phyloP scores from a whole-genome alignment of 2,113 vertebrate species.

The Rattus norvegicus region DNA sequence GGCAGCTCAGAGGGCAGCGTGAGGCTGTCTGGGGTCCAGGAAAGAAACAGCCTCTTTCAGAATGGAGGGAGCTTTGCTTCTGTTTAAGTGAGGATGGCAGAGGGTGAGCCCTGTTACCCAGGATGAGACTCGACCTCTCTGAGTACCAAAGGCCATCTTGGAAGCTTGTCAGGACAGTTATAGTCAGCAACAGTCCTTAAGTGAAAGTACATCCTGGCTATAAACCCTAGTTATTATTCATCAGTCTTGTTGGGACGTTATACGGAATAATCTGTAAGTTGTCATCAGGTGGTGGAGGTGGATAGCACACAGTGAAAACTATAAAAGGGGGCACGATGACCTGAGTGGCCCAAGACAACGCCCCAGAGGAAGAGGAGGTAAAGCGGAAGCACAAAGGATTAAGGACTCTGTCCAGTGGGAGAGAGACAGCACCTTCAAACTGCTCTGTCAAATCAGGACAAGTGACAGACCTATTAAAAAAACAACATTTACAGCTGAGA shows the following conservation, averaged over 20 bases:
- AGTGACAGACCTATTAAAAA: not conserved
- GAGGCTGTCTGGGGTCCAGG: not conserved
- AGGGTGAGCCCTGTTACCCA: not conserved
- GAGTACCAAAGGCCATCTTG: not conserved
- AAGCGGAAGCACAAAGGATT: not conserved
- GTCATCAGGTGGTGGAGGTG: not conserved
- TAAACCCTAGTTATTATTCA: not conserved
- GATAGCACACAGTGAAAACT: not conserved
- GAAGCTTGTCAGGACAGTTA: not conserved
- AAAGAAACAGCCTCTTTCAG: not conserved
- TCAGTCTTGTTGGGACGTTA: not conserved
- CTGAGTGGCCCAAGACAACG: not conserved
- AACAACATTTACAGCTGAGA: not conserved
- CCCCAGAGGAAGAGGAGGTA: not conserved
- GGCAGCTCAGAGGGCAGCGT: not conserved
- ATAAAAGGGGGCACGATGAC: no score
- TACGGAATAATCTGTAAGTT: not conserved
- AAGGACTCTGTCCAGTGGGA: not conserved
- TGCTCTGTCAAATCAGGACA: constrained; percentile 14
- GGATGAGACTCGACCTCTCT: not conserved
- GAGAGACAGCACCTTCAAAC: not conserved
- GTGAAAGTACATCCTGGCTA: not conserved
- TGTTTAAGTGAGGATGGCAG: no score
- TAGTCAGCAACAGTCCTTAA: not conserved
- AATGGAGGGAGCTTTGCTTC: not conserved